Conservation (phyloP, 2,797 vertebrate genomes). For the Bovichtus variegatus region DNA sequence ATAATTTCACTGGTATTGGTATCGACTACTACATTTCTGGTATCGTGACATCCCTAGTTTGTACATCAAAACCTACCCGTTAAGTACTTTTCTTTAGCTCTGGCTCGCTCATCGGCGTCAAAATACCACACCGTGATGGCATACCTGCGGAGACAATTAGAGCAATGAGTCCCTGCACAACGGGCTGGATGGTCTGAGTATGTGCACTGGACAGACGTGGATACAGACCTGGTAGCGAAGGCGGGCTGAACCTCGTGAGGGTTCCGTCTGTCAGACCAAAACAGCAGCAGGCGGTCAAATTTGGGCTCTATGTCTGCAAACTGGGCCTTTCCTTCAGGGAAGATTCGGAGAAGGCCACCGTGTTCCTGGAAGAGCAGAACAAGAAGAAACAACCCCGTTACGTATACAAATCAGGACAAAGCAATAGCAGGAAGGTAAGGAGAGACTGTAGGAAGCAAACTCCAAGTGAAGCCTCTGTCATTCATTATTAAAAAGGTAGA, state of each 20-base stretch:
- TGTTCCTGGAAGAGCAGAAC: slow-evolving; percentile 83
- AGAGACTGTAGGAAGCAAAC: slow-evolving; percentile 31
- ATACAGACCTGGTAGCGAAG: slow-evolving; percentile 92
- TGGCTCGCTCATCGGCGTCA: slow-evolving; percentile 96
- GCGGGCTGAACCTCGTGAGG: slow-evolving; percentile 99
- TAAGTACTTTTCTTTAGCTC: slow-evolving; percentile 98
- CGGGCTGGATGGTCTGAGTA: not conserved
- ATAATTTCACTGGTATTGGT: no score
- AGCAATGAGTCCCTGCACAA: slow-evolving; percentile 2
- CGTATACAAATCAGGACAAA: slow-evolving; percentile 50
- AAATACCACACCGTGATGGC: slow-evolving; percentile 99
- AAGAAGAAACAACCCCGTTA: slow-evolving; percentile 39
- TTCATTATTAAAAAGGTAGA: slow-evolving; percentile 14
- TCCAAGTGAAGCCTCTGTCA: slow-evolving; percentile 13
- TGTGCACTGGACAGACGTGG: not conserved
- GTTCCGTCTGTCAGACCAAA: slow-evolving; percentile 99
- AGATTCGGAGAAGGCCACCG: slow-evolving; percentile 97
- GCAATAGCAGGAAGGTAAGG: slow-evolving; percentile 51
- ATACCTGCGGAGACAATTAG: slow-evolving; percentile 88
- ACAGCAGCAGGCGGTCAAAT: slow-evolving; percentile 97
- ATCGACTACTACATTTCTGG: no score
- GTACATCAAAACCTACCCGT: slow-evolving; percentile 85
- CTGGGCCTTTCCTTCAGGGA: slow-evolving; percentile 97
- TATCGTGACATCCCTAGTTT: not conserved
- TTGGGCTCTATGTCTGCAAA: slow-evolving; percentile 98